Evolutionary conservation across 2,113 vertebrate species (phyloP).

Genomic region (Emydura subglobosa): DNA sequence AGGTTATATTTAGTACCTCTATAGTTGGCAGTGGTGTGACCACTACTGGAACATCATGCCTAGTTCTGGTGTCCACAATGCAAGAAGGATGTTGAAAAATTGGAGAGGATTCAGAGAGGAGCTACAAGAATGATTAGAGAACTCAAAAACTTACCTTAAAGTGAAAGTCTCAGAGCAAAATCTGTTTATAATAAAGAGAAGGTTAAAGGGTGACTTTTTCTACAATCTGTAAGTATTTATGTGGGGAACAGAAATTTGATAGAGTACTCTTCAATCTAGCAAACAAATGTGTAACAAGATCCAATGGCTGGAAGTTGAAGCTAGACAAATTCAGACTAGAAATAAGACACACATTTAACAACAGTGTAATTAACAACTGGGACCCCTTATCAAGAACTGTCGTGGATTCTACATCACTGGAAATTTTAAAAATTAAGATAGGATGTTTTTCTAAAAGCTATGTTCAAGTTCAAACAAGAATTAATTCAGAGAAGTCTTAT

Average conservation of each 20-base stretch:
- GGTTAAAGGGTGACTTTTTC: background rate
- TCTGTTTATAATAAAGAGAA: background rate
- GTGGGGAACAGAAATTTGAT: background rate
- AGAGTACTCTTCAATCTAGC: accelerated
- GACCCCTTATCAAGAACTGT: background rate
- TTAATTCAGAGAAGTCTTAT: background rate
- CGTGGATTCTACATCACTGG: background rate
- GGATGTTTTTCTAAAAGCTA: background rate
- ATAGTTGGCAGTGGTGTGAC: background rate
- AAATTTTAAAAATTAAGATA: conserved; percentile 31
- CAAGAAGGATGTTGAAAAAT: background rate
- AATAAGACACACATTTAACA: background rate
- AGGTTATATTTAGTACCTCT: background rate
- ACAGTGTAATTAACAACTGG: background rate
- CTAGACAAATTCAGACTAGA: background rate
- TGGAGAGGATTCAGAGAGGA: background rate
- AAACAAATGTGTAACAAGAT: background rate
- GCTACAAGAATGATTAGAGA: background rate
- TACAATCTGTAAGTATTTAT: background rate
- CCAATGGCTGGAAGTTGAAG: background rate
- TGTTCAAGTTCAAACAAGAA: background rate
- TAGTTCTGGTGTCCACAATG: background rate
- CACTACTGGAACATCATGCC: accelerated
- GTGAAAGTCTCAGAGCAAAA: background rate
- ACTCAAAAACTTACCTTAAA: background rate